Percentiles rank a stretch among this genome's conserved stretches.
Evolutionary conservation across 2,888 invertebrate species (phyloP).

Genomic region (Embidobia sp.): DNA sequence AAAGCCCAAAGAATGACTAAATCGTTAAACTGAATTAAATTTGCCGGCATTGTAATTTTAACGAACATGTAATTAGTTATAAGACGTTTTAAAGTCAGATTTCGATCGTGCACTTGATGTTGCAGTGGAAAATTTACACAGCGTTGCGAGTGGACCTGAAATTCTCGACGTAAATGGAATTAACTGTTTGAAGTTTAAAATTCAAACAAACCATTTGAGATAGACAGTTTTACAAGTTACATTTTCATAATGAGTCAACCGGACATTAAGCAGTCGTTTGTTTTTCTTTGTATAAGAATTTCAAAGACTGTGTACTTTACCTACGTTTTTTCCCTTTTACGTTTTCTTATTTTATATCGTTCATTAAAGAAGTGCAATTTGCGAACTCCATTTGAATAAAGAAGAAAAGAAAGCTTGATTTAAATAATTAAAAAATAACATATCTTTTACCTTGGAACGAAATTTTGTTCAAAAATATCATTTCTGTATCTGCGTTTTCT

Average conservation of each 20-base stretch:
- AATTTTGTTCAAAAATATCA: no score
- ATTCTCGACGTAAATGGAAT: conserved; percentile 70
- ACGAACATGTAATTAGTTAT: conserved; percentile 18
- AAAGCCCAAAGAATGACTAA: no score
- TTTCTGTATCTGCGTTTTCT: no score
- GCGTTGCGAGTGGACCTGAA: conserved; percentile 35
- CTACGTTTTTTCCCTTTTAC: not conserved
- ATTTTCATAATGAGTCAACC: conserved; percentile 56
- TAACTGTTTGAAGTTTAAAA: conserved; percentile 72
- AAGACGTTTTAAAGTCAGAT: conserved; percentile 43
- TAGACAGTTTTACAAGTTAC: conserved; percentile 63
- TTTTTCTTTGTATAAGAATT: conserved; percentile 40
- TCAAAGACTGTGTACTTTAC: conserved; percentile 23
- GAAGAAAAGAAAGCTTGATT: no score
- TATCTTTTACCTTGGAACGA: not conserved
- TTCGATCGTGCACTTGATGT: conserved; percentile 31
- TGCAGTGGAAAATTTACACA: conserved; percentile 50
- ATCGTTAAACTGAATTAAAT: no score
- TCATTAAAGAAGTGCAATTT: conserved; percentile 29
- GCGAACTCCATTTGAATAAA: conserved; percentile 1
- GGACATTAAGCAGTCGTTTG: conserved; percentile 36
- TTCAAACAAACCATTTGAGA: conserved; percentile 70
- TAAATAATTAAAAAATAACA: not conserved
- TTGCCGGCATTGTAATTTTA: no score
- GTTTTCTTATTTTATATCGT: conserved; percentile 15